Conservation (phyloP, 23 tunicate genomes). For the Halocynthia aurantium region DNA sequence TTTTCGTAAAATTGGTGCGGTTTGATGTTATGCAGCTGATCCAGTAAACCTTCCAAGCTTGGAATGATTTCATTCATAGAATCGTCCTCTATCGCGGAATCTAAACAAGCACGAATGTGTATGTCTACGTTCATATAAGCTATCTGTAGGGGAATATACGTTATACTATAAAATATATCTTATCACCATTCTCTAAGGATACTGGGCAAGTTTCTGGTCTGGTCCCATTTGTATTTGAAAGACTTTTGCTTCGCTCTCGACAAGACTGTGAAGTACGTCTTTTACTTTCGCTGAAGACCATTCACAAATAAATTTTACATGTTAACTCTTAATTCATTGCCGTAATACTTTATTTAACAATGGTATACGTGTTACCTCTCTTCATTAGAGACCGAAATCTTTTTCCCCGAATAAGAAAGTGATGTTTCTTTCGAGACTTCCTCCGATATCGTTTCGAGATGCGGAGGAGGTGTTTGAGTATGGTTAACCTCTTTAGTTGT, state of each 20-base stretch:
- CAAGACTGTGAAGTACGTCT: no score
- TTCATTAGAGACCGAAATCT: background rate
- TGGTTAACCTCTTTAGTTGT: no score
- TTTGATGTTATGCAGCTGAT: constrained; percentile 83
- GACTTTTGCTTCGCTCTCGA: no score
- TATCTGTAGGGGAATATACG: no score
- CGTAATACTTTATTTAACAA: background rate
- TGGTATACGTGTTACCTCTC: background rate
- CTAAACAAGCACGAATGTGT: background rate
- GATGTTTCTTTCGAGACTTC: background rate
- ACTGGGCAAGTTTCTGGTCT: constrained; percentile 15
- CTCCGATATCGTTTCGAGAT: background rate
- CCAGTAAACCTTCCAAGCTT: constrained; percentile 70
- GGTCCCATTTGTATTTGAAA: no score
- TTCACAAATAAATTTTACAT: background rate
- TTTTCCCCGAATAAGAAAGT: background rate
- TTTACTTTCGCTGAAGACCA: background rate
- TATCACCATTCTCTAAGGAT: no score
- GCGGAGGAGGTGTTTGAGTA: background rate
- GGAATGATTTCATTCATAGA: constrained; percentile 77
- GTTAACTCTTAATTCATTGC: background rate
- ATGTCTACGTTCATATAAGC: no score
- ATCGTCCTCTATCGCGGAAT: constrained; percentile 1
- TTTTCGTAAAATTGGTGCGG: constrained; percentile 89
- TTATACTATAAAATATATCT: no score